Conservation (phyloP, 2,888 invertebrate species). For the Notodonta ziczac region DNA sequence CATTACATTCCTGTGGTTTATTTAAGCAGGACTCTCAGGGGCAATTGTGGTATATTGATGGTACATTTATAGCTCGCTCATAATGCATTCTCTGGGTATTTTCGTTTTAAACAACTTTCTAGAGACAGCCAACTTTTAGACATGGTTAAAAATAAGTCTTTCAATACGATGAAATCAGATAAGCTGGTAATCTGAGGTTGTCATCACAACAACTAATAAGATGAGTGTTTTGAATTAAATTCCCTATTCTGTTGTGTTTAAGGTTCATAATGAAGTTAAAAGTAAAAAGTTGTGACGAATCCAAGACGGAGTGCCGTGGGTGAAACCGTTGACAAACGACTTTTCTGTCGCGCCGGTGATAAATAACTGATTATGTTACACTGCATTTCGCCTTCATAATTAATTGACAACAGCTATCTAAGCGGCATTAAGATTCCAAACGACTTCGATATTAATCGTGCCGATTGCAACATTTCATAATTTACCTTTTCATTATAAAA, state of each 20-base stretch:
- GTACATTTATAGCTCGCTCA: slow-evolving; percentile 36
- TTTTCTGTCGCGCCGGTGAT: slow-evolving; percentile 78
- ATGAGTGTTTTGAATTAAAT: slow-evolving; percentile 47
- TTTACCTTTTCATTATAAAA: slow-evolving; percentile 55
- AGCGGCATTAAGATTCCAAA: slow-evolving; percentile 55
- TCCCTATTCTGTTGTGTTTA: slow-evolving; percentile 52
- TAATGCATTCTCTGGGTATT: slow-evolving; percentile 33
- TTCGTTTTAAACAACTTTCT: slow-evolving; percentile 36
- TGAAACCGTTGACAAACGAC: slow-evolving; percentile 81
- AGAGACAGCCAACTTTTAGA: slow-evolving; percentile 46
- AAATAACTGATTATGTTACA: slow-evolving; percentile 84
- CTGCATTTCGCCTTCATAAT: slow-evolving; percentile 79
- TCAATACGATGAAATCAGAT: slow-evolving; percentile 75
- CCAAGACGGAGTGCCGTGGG: slow-evolving; percentile 73
- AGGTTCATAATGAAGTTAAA: slow-evolving; percentile 57
- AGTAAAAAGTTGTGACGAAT: slow-evolving; percentile 63
- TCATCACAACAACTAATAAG: slow-evolving; percentile 73
- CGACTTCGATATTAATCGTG: slow-evolving; percentile 23
- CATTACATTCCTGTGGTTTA: slow-evolving; percentile 52
- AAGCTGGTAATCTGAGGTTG: slow-evolving; percentile 72
- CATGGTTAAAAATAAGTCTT: slow-evolving; percentile 65
- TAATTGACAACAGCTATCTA: slow-evolving; percentile 77
- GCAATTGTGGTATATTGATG: slow-evolving; percentile 41
- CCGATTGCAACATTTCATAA: slow-evolving; percentile 56
- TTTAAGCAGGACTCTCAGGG: slow-evolving; percentile 35